phyloP scores from a whole-genome alignment of 2,888 invertebrate species.

The Plemyria rubiginata region DNA sequence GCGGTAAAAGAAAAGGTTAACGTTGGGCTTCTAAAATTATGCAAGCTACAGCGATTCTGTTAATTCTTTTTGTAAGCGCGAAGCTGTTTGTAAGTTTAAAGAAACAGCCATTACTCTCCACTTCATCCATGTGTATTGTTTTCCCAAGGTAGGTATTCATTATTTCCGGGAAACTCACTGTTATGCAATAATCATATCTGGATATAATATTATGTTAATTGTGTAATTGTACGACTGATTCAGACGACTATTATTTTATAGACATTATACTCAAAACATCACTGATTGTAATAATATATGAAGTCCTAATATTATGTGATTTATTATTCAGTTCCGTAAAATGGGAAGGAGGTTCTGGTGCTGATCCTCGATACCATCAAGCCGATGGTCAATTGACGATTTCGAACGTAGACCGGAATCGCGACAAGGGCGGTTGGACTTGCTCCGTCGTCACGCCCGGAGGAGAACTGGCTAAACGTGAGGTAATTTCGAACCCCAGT shows the following conservation, averaged over 20 bases:
- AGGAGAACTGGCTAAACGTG: slow-evolving; percentile 90
- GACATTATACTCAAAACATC: too few relatives aligned
- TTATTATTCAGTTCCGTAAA: slow-evolving; percentile 77
- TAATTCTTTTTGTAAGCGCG: too few relatives aligned
- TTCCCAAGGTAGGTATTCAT: too few relatives aligned
- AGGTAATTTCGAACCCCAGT: slow-evolving; percentile 70
- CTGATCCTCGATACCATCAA: slow-evolving; percentile 79
- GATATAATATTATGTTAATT: too few relatives aligned
- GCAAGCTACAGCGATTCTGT: slow-evolving; percentile 7
- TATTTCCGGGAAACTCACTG: too few relatives aligned
- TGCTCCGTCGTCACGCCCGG: slow-evolving; percentile 91
- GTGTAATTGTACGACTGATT: too few relatives aligned
- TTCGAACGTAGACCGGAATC: slow-evolving; percentile 85
- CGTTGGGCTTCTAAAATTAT: slow-evolving; percentile 12
- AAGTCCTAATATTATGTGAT: not conserved
- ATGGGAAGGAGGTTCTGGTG: slow-evolving; percentile 86
- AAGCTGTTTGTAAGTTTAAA: too few relatives aligned
- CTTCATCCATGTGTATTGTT: too few relatives aligned
- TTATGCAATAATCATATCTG: too few relatives aligned
- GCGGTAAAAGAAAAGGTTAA: slow-evolving; percentile 30
- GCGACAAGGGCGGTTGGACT: slow-evolving; percentile 91
- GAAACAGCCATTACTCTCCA: too few relatives aligned
- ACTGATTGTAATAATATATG: too few relatives aligned
- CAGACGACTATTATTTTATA: too few relatives aligned
- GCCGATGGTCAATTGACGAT: slow-evolving; percentile 86